A percentile compares a stretch with the other conserved stretches of the same genome.
Conservation (phyloP, 2,888 invertebrate species). For the Idaea straminata region DNA sequence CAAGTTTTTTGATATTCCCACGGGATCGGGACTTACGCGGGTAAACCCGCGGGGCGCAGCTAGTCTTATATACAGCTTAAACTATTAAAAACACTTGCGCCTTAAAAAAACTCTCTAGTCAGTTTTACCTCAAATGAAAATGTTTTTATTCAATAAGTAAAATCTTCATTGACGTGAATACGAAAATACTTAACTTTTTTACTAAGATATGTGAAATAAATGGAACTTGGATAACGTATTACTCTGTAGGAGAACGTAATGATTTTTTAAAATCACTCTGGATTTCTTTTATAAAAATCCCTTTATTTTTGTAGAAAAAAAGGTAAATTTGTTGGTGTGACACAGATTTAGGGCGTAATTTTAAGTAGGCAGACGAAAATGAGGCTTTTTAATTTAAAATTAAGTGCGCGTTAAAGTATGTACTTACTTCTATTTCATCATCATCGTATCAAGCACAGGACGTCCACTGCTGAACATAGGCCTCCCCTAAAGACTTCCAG, state of each 20-base stretch:
- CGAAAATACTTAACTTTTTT: conserved; percentile 12
- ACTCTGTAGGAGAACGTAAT: conserved; percentile 13
- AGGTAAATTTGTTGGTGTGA: background rate
- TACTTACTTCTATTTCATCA: no score
- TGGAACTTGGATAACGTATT: conserved; percentile 23
- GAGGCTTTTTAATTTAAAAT: background rate
- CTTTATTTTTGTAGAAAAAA: background rate
- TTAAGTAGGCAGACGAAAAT: background rate
- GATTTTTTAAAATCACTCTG: conserved; percentile 11
- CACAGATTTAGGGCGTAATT: background rate
- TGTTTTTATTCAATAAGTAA: background rate
- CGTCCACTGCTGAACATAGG: no score
- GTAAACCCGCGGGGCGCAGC: conserved; percentile 6
- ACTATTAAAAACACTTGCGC: conserved; percentile 13
- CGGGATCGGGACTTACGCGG: no score
- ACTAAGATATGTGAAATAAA: conserved; percentile 19
- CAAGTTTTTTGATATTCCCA: no score
- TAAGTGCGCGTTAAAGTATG: background rate
- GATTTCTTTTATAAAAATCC: conserved; percentile 6
- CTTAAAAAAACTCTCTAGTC: conserved; percentile 1
- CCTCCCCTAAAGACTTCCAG: no score
- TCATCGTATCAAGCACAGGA: no score
- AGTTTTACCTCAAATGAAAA: background rate
- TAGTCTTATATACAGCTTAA: conserved; percentile 11
- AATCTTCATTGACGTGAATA: background rate